Conservation (phyloP, 2,888 invertebrate species). For the Mechanitis mazaeus region DNA sequence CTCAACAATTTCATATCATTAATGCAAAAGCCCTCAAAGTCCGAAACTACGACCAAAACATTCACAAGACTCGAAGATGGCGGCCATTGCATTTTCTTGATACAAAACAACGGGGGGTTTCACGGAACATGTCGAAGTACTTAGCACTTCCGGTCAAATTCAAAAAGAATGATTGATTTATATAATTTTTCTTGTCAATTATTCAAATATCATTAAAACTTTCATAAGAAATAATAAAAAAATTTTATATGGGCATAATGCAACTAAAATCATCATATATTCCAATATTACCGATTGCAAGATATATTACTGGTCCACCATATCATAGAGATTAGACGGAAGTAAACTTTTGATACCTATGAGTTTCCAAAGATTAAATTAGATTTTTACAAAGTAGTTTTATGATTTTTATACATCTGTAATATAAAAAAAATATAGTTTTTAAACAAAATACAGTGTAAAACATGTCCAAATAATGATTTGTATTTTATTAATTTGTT, state of each 20-base stretch:
- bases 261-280: neutral
- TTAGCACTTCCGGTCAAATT: conserved; percentile 57
- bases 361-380: conserved; percentile 2
- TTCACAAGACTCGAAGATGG: conserved; percentile 90
- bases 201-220: neutral
- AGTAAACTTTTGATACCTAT: neutral
- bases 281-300: neutral
- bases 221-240: neutral
- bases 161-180: neutral
- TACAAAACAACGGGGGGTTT: conserved; percentile 81
- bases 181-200: neutral
- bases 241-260: neutral
- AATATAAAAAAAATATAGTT: no score
- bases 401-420: neutral
- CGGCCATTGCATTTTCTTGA: conserved; percentile 89
- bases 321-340: neutral
- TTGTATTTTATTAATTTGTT: no score
- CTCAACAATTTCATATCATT: conserved; percentile 70
- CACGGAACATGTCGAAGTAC: conserved; percentile 67
- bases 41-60: conserved; percentile 81
- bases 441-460: neutral
- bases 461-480: no score
- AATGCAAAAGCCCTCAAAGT: conserved; percentile 65
- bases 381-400: neutral
- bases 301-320: neutral